Percentiles rank a stretch among this genome's conserved stretches.
Conservation (phyloP, 2,113 vertebrate genomes). For the Synchiropus splendidus region DNA sequence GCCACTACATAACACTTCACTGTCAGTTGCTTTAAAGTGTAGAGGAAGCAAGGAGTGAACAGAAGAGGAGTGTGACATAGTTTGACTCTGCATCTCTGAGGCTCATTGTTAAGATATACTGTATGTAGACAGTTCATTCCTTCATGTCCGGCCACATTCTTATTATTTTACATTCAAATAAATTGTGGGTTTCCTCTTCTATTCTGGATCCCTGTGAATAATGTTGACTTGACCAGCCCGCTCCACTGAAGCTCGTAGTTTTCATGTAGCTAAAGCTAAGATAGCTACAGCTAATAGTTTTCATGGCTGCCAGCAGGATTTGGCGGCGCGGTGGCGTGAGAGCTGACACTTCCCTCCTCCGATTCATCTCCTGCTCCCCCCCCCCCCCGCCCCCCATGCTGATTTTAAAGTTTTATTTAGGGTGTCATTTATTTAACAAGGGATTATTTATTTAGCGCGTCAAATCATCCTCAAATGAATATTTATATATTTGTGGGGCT, state of each 20-base stretch:
- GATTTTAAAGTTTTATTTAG: conserved; percentile 77
- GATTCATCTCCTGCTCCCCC: conserved; percentile 63
- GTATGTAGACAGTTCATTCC: too few relatives aligned
- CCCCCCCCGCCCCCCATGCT: conserved; percentile 69
- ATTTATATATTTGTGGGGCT: conserved; percentile 76
- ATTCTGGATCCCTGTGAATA: conserved; percentile 33
- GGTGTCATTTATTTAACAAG: conserved; percentile 77
- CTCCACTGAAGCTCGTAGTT: too few relatives aligned
- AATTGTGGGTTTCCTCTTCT: too few relatives aligned
- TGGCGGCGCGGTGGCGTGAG: conserved; percentile 63
- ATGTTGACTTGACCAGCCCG: too few relatives aligned
- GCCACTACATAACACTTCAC: too few relatives aligned
- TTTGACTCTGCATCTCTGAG: too few relatives aligned
- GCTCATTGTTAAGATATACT: too few relatives aligned
- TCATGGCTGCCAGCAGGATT: conserved; percentile 62
- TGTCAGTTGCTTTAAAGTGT: too few relatives aligned
- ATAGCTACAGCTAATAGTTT: conserved; percentile 52
- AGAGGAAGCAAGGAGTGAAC: too few relatives aligned
- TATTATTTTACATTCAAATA: too few relatives aligned
- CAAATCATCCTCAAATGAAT: conserved; percentile 76
- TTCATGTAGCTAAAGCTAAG: conserved; percentile 42
- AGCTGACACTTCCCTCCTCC: conserved; percentile 59
- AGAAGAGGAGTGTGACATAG: too few relatives aligned
- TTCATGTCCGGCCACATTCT: too few relatives aligned
- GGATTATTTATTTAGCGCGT: conserved; percentile 78